Base-by-base conservation (phyloP, 2,113 vertebrate genomes). In the Ifrita kowaldi region DNA sequence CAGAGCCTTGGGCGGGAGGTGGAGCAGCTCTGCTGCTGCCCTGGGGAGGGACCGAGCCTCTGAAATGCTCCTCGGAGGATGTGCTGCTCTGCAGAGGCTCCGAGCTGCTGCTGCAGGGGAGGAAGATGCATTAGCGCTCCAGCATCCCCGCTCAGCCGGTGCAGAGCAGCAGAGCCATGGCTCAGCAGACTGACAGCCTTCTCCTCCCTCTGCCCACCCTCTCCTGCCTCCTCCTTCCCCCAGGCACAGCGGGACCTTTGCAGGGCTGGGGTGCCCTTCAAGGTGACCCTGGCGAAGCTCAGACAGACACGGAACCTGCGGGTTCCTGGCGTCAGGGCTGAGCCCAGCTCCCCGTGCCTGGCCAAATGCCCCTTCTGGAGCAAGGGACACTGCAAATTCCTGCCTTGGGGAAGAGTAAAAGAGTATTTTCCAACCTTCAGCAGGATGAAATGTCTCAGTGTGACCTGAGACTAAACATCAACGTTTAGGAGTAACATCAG, bases 1-100 rank as follows among this genome's bases (percentile, higher is more conserved):
- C 96, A 96, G 76, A 92, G 90, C 95, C 95, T 81, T 46, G 90
- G 80, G 96, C 95, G 2, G 78, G 90, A 96, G 96, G 85, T 90
- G 90, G 88, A 89, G 93, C 86, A 84, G 92, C 84, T 50, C 44
- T 82, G 1, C 19, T 3, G 59, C 71, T 87, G 67, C 92, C 69
- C 91, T 44, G 75, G 30, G 75, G 70, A 91, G 78, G 71, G 26
- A 33, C 2, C 2, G 32, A 74, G 91, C 15, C 42, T 84, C 82
- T 52, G 92, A 52, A n/a, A 33, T 1, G 2, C 59, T 75, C 50
- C 91, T 89, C 11, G 0, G 80, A 74, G 90, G 90, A 35, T 60
- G 9, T 24, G 74, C 82, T 56, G 44, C 59, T 30, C 42, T 5
- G 26, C 79, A 42, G 83, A 21, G 1, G 3, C 57, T 55, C 56